These are phyloP conservation scores for Anthophora plumipes DNA, from an alignment of 2,888 invertebrate genomes.

Conservation along the genomic window DNA sequence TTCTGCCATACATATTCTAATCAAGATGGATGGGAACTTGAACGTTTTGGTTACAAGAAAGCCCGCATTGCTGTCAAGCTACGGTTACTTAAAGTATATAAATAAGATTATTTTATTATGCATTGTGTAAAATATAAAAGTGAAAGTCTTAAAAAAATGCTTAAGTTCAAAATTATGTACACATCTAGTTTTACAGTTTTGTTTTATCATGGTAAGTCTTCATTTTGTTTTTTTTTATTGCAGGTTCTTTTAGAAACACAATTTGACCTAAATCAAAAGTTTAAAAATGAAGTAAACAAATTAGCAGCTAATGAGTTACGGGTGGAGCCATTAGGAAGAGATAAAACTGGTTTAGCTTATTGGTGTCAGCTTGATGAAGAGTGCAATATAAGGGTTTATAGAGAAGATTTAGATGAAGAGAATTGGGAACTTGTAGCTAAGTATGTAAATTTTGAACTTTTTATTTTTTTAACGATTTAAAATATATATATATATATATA, in stretches of 20 bases:
- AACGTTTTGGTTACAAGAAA: slow-evolving; percentile 97
- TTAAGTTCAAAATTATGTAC: not conserved
- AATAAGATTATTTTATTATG: slow-evolving; percentile 18
- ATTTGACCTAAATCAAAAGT: slow-evolving; percentile 97
- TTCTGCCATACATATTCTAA: slow-evolving; percentile 95
- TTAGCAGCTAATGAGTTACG: slow-evolving; percentile 92
- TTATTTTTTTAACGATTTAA: slow-evolving; percentile 85
- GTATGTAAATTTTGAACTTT: slow-evolving; percentile 83
- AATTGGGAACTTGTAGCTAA: slow-evolving; percentile 97
- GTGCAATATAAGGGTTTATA: slow-evolving; percentile 95
- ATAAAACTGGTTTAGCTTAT: slow-evolving; percentile 95
- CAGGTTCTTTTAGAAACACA: slow-evolving; percentile 96
- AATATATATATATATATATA: no score
- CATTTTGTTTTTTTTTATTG: slow-evolving; percentile 80
- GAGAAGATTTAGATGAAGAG: slow-evolving; percentile 98
- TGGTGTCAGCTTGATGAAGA: slow-evolving; percentile 97
- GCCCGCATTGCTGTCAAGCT: slow-evolving; percentile 95
- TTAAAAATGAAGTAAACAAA: slow-evolving; percentile 94
- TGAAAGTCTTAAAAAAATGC: not conserved
- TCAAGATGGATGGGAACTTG: slow-evolving; percentile 98
- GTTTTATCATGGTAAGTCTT: slow-evolving; percentile 17
- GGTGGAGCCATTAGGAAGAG: slow-evolving; percentile 95
- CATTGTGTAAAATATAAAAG: not conserved
- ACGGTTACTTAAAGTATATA: slow-evolving; percentile 93
- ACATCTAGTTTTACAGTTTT: not conserved